Base-by-base conservation (phyloP, 2,888 invertebrate genomes). In the Rotaria magnacalcarata region DNA sequence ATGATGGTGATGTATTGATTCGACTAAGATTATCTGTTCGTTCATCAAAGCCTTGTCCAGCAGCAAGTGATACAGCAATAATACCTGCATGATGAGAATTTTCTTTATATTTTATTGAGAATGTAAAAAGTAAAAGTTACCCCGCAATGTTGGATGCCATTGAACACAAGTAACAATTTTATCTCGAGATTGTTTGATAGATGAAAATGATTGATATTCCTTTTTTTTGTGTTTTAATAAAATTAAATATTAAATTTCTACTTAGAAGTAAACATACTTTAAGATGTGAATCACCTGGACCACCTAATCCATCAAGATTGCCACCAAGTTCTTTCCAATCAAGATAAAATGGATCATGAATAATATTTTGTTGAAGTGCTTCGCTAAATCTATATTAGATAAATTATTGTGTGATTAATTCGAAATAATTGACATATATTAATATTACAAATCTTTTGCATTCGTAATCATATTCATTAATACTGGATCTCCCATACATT, bases 201-300 rank as follows among this genome's bases (percentile, higher is more conserved):
- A 91, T 86, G 91, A 90, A 88, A 91, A 91, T 14, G 91, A 91
- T 88, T 91, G 91, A 88, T 90, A 91, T 87, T 91, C 91, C 90
- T 91, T 34, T 74, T 11, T 16, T 87, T 87, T 54, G 43, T 56
- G 34, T 88, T 85, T 5, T 21, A 21, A 54, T 19, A 54, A 54
- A 54, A 54, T 21, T 4, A 54, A 54, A 21, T 21, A 21, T 14
- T 24, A 4, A 67, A 67, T 67, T 34, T 34, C 14, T 67, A 34
- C 34, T 47, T 43, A 67, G 3, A 84, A 19, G 0, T n/a, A 43
- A 87, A n/a, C 34, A 67, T 87, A 90, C 91, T 89, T 90, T 91
- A 41, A 91, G 88, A 86, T 91, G 91, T 86, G 90, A 90, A 87
- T 91, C 91, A 27, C 91, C 90, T 86, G 91, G 91, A 87, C 89